These are phyloP conservation scores for Pterobdella sp. DNA, from an alignment of 2,888 invertebrate species.

Conservation along the genomic window DNA sequence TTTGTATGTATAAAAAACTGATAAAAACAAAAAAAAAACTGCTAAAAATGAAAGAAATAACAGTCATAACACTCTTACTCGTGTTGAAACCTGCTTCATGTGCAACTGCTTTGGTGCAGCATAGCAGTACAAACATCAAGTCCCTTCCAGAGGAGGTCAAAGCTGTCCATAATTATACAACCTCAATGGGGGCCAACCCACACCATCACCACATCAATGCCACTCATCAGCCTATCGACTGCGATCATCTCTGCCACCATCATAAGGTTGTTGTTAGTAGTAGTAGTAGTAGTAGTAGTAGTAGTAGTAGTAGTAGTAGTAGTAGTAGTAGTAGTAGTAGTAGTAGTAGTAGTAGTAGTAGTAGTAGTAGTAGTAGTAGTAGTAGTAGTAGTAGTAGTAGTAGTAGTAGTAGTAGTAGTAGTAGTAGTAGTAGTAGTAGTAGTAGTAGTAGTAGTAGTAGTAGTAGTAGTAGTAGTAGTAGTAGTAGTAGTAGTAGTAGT, in stretches of 20 bases:
- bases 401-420: conserved; percentile 14
- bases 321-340: conserved; percentile 17
- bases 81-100: too few species aligned
- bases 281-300: conserved; percentile 11
- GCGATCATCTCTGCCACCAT: neutral
- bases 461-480: conserved; percentile 10
- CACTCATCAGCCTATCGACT: neutral
- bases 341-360: conserved; percentile 16
- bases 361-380: conserved; percentile 16
- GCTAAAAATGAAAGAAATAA: too few species aligned
- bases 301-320: conserved; percentile 12
- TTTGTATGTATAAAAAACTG: too few species aligned
- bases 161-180: too few species aligned
- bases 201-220: neutral
- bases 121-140: too few species aligned
- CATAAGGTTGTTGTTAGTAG: conserved; percentile 12
- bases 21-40: too few species aligned
- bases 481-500: conserved; percentile 13
- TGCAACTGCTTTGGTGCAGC: too few species aligned
- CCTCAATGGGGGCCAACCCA: too few species aligned
- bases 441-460: conserved; percentile 15
- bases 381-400: conserved; percentile 17
- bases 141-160: too few species aligned
- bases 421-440: conserved; percentile 14
- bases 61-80: too few species aligned